Evolutionary conservation across 2,888 invertebrate species (phyloP).

Genomic region (Ptilodon capucinus): DNA sequence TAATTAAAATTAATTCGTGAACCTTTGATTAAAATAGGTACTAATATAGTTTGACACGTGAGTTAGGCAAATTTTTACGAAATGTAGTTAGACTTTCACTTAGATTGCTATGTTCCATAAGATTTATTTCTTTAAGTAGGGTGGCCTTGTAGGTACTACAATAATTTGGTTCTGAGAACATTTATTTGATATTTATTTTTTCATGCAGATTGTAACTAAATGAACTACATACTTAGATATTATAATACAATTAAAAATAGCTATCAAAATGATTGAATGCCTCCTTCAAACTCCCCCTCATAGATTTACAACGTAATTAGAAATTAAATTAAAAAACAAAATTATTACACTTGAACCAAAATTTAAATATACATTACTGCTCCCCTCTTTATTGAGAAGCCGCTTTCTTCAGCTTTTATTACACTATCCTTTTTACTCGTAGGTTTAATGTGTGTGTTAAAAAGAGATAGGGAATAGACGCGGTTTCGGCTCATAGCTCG

Average conservation of each 20-base stretch:
- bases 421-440: constrained; percentile 45
- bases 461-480: constrained; percentile 50
- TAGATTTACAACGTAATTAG: constrained; percentile 66
- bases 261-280: constrained; percentile 50
- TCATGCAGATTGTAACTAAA: too few species aligned
- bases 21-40: not conserved
- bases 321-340: constrained; percentile 82
- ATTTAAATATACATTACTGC: constrained; percentile 81
- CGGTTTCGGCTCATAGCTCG: constrained; percentile 69
- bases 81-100: too few species aligned
- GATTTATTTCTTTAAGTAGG: too few species aligned
- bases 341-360: constrained; percentile 80
- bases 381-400: constrained; percentile 79
- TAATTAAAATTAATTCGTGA: constrained; percentile 13
- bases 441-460: constrained; percentile 26
- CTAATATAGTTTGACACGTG: too few species aligned
- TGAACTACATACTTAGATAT: not conserved
- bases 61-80: too few species aligned
- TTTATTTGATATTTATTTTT: too few species aligned
- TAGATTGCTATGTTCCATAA: too few species aligned
- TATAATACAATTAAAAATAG: constrained; percentile 35
- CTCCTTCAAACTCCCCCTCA: constrained; percentile 48
- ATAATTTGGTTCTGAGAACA: too few species aligned
- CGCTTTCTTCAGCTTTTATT: constrained; percentile 63
- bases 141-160: too few species aligned